Evolutionary conservation across 2,113 vertebrate species (phyloP), one percentile per base, ranked within the genome.

Genomic region (Nerophis lumbriciformis): DNA sequence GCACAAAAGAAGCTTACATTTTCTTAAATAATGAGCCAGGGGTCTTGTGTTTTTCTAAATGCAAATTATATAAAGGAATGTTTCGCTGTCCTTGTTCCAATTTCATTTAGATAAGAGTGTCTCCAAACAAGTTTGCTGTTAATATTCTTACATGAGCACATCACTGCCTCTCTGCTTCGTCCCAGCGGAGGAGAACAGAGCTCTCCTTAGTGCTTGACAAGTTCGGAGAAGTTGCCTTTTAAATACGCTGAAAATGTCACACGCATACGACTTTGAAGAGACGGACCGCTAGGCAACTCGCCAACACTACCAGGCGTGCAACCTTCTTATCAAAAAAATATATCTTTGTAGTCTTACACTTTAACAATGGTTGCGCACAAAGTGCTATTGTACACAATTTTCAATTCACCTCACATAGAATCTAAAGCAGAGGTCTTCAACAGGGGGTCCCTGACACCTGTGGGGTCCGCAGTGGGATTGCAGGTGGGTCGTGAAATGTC

Each of bases 21-120:
- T 90, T 87, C 85, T 91, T 87, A 89, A 90, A 89, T 90, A 88
- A 89, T 89, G 88, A 90, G 85, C 80, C 85, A 70, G 45, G 82
- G 81, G 82, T 87, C 76, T 72, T 70, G 48, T 63, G 76, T 78
- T 61, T 77, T 80, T 85, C 71, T 72, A 82, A 88, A 89, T 87
- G 89, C 88, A 88, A 90, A 90, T 90, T 84, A 88, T 83, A 84
- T 82, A 82, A 88, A 84, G 77, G 78, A 87, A 84, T 85, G 88
- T 90, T 86, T 87, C 78, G 77, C 88, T 85, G 83, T 85, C 86
- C 86, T 78, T 87, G 86, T 88, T 88, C 84, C 83, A 87, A 87
- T 90, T 90, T 90, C 86, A 89, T 89, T 90, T 87, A 89, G 87
- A 90, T 89, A 89, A 90, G 87, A 82, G 78, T 61, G 78, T 85